Conservation (phyloP, 2,113 vertebrate genomes). For the Periophthalmus modestus region DNA sequence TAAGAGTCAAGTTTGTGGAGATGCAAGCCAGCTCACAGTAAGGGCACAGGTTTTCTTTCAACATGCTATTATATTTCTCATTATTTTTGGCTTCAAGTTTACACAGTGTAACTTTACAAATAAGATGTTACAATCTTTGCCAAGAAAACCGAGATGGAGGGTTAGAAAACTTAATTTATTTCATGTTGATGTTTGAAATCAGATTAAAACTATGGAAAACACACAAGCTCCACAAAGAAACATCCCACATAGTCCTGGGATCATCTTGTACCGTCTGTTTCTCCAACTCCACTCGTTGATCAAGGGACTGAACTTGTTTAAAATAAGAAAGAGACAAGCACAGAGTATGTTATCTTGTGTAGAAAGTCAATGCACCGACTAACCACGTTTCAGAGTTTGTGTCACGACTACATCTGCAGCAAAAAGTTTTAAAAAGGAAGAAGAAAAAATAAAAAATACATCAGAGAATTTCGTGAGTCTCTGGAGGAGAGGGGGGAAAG, state of each 20-base stretch:
- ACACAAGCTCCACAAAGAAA: neutral
- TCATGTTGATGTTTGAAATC: neutral
- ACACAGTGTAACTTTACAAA: too few relatives aligned
- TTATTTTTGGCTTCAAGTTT: too few relatives aligned
- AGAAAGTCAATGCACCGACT: constrained; percentile 21
- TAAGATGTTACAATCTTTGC: neutral
- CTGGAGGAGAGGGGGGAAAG: constrained; percentile 47
- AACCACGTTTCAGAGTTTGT: constrained; percentile 41
- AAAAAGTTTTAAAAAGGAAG: constrained; percentile 9
- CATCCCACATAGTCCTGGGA: neutral
- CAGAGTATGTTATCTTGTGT: neutral
- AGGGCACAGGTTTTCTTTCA: too few relatives aligned
- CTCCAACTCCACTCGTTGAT: constrained; percentile 45
- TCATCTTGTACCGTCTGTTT: constrained; percentile 31
- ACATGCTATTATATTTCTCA: too few relatives aligned
- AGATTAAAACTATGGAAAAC: neutral
- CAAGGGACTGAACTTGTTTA: constrained; percentile 37
- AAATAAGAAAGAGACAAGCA: constrained; percentile 11
- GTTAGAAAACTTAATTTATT: neutral
- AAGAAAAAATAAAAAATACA: constrained; percentile 68
- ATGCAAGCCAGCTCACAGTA: too few relatives aligned
- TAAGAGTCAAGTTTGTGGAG: too few relatives aligned
- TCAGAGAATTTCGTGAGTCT: constrained; percentile 69
- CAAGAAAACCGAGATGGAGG: neutral
- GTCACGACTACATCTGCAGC: constrained; percentile 47